Evolutionary conservation across 1,140 invertebrate genomes (phyloP), one percentile per base, ranked within the genome.

Genomic region (Heliconius hermathena): DNA sequence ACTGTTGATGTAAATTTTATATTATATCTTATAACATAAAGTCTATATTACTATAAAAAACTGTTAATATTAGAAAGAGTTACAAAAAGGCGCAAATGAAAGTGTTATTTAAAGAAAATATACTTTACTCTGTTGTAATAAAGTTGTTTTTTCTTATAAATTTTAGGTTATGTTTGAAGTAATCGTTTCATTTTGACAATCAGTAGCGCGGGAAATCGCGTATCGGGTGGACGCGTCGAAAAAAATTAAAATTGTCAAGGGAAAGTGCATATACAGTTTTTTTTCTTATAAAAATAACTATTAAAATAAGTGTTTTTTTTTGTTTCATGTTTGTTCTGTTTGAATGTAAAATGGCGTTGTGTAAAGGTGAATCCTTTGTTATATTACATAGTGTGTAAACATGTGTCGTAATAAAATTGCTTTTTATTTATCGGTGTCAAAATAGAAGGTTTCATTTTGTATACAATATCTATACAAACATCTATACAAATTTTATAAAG

Each of bases 191-290:
- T 36, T 80, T 84, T 79, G 78, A 82, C 81, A 83, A 81, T 70
- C 83, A 92, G 90, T 91, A 79, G 82, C 87, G 88, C 90, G 89
- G 86, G 85, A 89, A 90, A 87, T 82, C 85, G 89, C 87, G 60
- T 66, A 22, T 66, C 8, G 60, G n/a, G 9, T 13, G 22, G 60
- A 66, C 60, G 60, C 60, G 60, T 66, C 1, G 60, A 66, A 66
- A 26, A 60, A 22, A 6, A 66, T 29, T 22, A 8, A 66, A 29
- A 29, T 3, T 29, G 26, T 29, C 26, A 66, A 66, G 29, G 26
- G 11, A 66, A 66, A 66, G 60, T 66, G 60, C 3, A 13, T 29
- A 66, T 66, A 26, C 22, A 16, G n/a, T 66, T 3, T 29, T 26
- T n/a, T 66, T 66, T 66, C 11, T 66, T 66, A 8, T 22, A 60